Evolutionary conservation across 2,113 vertebrate species (phyloP).

Genomic region (Oncorhynchus masou): DNA sequence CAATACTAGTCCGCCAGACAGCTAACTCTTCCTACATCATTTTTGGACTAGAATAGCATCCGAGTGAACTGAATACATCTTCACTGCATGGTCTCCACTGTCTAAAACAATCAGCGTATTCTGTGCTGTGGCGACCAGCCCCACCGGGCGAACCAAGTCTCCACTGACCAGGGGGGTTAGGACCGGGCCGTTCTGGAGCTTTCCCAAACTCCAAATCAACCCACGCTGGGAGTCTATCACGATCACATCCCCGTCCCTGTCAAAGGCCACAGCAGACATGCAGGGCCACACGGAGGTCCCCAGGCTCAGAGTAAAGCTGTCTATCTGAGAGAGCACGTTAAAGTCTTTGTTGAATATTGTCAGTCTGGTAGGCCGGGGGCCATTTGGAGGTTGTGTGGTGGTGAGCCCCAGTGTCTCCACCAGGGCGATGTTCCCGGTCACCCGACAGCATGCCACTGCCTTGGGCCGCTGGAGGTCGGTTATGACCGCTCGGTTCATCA

Average conservation of each 20-base stretch:
- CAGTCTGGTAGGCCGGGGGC: conserved; percentile 59
- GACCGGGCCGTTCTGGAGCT: conserved; percentile 62
- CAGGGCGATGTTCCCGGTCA: conserved; percentile 73
- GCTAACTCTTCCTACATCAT: conserved; percentile 1
- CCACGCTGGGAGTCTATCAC: conserved; percentile 74
- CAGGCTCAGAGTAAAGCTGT: conserved; percentile 80
- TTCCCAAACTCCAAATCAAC: conserved; percentile 81
- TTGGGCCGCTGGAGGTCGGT: conserved; percentile 73
- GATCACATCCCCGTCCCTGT: conserved; percentile 73
- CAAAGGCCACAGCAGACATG: conserved; percentile 76
- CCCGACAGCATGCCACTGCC: conserved; percentile 75
- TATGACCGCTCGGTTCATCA: conserved; percentile 47
- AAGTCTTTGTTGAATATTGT: conserved; percentile 79
- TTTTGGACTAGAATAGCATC: not conserved
- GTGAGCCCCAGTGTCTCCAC: conserved; percentile 71
- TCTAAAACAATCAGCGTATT: conserved; percentile 82
- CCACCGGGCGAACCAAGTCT: conserved; percentile 76
- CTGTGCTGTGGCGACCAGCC: conserved; percentile 65
- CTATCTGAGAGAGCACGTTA: conserved; percentile 77
- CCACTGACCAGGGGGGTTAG: conserved; percentile 76
- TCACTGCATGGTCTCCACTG: conserved; percentile 82
- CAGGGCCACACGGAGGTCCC: conserved; percentile 64
- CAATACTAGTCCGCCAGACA: no score
- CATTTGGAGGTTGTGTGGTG: not conserved
- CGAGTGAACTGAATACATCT: conserved; percentile 70